Base-by-base conservation (phyloP, 2,888 invertebrate species). In the Antheraea yamamai region DNA sequence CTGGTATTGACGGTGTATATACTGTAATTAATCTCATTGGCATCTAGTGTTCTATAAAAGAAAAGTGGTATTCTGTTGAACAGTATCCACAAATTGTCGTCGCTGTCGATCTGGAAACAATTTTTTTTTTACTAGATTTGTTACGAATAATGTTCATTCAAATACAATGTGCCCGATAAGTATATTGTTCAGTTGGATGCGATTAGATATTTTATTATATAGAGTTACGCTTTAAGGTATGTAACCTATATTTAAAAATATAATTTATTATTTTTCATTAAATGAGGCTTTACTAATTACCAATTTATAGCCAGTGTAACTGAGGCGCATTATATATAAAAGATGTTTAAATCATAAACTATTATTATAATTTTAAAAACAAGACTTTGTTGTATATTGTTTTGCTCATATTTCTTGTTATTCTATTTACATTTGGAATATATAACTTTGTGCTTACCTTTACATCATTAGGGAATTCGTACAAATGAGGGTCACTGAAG, bases 391-490 rank as follows among this genome's bases (percentile, higher is more conserved):
- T 52, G 10, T 58, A 58, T n/a, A 58, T 61, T 61, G 10, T 2
- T 23, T 8, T 61, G 7, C 61, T 23, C 4, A 12, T 23, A 61
- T 12, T 3, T 61, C 8, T 58, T 58, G 1, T 1, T 58, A 30
- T 61, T 23, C n/a, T 23, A 61, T 61, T 23, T 23, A 23, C n/a
- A 23, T 23, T 61, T 61, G 2, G 79, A 75, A 76, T 72, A 75
- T 58, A 47, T 52, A 55, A 52, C 55, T 70, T 6, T 23, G 23
- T 55, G 61, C 72, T 84, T 89, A 97, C 95, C 93, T 96, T 97
- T 76, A 98, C 85, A 83, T 98, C 98, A 83, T 98, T 98, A 14
- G 97, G 97, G 87, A 98, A 98, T 75, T 97, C 95, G 77, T 97
- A 91, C 10, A 96, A 95, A 61, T 95, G 94, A n/a, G 96, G 95